Base-by-base conservation (phyloP, 1,140 invertebrate species). In the Aphaenogaster floridana region DNA sequence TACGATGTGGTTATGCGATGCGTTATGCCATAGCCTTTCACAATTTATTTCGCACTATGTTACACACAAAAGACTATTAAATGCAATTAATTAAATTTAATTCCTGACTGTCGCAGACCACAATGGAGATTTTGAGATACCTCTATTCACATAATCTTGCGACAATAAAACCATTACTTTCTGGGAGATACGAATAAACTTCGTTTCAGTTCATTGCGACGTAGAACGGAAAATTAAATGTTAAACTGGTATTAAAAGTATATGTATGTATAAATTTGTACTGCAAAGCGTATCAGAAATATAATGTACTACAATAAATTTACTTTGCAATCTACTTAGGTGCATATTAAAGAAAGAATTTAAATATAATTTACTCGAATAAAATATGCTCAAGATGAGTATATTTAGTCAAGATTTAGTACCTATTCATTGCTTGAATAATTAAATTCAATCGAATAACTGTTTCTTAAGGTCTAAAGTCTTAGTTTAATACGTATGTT, bases 11-110 rank as follows among this genome's bases (percentile, higher is more conserved):
- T 42, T 34, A 54, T n/a, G n/a, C 13, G 28, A 36, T 42, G 11
- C 21, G 15, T 48, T 57, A 17, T 50, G 34, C 4, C 9, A 72
- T 34, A 48, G 28, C 42, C 11, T 83, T 71, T 59, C 36, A 48
- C 1, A 45, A 50, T 83, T 50, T 72, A 72, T 74, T 72, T 61
- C 52, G 21, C 21, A 13, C 8, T 63, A 39, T 50, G 45, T 21
- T 66, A 17, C 15, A 17, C 7, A 80, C 8, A 69, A 68, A 13
- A 52, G n/a, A 52, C 13, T 59, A 9, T 68, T 68, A 68, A 80
- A 80, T 13, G 42, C 13, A 50, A 80, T 39, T 68, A 68, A 68
- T 45, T 64, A 63, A 63, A 64, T 77, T 59, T 63, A 77, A 61
- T 63, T 34, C 9, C 15, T 61, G 45, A 78, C 21, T 17, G 39